These are phyloP conservation scores for Ceratina calcarata DNA, from an alignment of 1,140 invertebrate genomes.

Conservation along the genomic window DNA sequence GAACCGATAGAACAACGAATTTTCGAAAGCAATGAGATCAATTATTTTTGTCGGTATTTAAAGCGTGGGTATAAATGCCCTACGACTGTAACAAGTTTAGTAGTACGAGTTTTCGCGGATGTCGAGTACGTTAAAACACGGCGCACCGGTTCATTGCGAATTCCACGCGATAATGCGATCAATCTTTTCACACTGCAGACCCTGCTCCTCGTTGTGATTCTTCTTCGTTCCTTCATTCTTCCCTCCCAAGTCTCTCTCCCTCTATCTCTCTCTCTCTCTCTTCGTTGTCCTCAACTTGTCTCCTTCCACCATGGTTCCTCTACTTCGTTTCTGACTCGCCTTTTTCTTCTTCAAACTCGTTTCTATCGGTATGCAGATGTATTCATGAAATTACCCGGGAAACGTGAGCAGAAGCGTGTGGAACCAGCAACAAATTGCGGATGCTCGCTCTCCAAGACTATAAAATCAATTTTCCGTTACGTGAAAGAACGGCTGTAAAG, in stretches of 20 bases:
- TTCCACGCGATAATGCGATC: too few species aligned
- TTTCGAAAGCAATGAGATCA: too few species aligned
- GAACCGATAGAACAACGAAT: too few species aligned
- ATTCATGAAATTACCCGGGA: constrained; percentile 34
- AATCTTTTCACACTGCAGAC: constrained; percentile 23
- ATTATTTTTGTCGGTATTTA: too few species aligned
- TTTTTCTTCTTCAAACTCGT: constrained; percentile 14
- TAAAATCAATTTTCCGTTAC: constrained; percentile 41
- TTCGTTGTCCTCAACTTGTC: not conserved
- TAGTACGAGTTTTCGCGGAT: too few species aligned
- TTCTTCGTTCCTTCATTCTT: not conserved
- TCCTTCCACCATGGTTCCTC: too few species aligned
- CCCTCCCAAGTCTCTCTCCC: too few species aligned
- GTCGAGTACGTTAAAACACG: too few species aligned
- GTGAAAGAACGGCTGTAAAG: too few species aligned
- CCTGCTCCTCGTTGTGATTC: not conserved
- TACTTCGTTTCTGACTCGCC: not conserved
- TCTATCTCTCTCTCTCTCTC: not conserved
- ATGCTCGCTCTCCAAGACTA: constrained; percentile 32
- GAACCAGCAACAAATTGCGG: constrained; percentile 40
- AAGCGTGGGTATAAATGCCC: too few species aligned
- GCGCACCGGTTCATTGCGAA: too few species aligned
- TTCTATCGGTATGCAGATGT: constrained; percentile 38
- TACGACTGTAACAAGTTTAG: too few species aligned
- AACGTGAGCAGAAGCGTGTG: constrained; percentile 33